Percentiles rank a stretch among this genome's conserved stretches.
These are phyloP conservation scores for Temnopleurus reevesii DNA, from an alignment of 53 echinoderm and acorn worm genomes.

Conservation along the genomic window DNA sequence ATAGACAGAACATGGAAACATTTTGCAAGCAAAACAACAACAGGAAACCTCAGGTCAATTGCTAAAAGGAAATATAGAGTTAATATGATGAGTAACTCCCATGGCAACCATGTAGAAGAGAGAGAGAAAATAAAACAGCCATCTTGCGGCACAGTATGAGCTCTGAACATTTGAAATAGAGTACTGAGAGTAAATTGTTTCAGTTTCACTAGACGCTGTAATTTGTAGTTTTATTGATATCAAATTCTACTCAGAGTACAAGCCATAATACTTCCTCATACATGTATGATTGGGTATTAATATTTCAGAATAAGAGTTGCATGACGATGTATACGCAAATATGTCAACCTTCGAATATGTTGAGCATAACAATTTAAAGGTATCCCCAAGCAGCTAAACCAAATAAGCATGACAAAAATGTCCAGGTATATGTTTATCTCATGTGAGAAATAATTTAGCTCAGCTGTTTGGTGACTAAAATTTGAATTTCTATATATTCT, in stretches of 20 bases:
- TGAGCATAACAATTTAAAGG: too few relatives aligned
- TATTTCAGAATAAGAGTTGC: too few relatives aligned
- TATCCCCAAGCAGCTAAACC: too few relatives aligned
- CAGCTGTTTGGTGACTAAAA: too few relatives aligned
- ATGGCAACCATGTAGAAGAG: neutral
- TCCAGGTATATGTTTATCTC: too few relatives aligned
- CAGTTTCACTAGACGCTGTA: neutral
- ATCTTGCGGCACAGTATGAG: neutral
- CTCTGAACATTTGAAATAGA: neutral
- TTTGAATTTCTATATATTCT: too few relatives aligned
- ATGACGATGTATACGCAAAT: too few relatives aligned
- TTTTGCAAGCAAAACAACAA: neutral
- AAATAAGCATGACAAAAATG: too few relatives aligned
- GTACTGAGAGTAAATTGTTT: neutral
- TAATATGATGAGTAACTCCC: constrained; percentile 52
- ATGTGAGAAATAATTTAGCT: too few relatives aligned
- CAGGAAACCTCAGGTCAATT: constrained; percentile 56
- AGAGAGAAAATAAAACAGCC: neutral
- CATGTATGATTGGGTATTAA: too few relatives aligned
- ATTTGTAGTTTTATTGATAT: neutral
- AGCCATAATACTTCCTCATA: constrained; percentile 1
- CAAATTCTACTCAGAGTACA: neutral
- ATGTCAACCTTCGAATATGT: too few relatives aligned
- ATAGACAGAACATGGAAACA: neutral
- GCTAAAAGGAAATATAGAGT: constrained; percentile 21